Percentiles rank a stretch among this genome's conserved stretches.
These are phyloP conservation scores for Lycopodina hypogea DNA, from an alignment of 37 sponge, comb jelly and placozoan genomes.

Conservation along the genomic window DNA sequence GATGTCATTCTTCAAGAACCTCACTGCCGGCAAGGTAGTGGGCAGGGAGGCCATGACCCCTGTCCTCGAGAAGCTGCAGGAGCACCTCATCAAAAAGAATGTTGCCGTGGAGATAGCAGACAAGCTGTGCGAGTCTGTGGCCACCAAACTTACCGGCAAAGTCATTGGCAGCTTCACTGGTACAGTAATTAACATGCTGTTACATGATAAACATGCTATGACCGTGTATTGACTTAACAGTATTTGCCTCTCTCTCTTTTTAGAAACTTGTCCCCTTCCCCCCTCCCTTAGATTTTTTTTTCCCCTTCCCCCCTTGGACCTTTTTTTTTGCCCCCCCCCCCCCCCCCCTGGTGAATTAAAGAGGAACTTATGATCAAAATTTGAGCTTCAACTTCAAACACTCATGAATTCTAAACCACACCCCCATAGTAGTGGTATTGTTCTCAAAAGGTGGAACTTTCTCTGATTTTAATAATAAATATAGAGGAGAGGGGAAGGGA, in stretches of 20 bases:
- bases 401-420: no score
- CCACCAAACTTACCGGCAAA: slow-evolving; percentile 77
- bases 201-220: neutral
- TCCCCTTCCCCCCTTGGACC: no score
- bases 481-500: no score
- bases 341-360: no score
- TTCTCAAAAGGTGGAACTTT: no score
- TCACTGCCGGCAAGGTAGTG: slow-evolving; percentile 73
- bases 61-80: slow-evolving; percentile 89
- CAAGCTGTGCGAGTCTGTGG: slow-evolving; percentile 83
- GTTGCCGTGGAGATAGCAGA: slow-evolving; percentile 87
- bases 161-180: slow-evolving; percentile 83
- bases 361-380: no score
- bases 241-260: no score
- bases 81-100: slow-evolving; percentile 92
- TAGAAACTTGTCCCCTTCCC: neutral
- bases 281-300: no score
- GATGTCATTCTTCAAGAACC: slow-evolving; percentile 81
- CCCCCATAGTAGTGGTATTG: no score
- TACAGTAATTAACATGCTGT: slow-evolving; percentile 6
- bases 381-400: no score
- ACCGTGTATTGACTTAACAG: neutral
- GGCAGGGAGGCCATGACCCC: slow-evolving; percentile 69
- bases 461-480: no score
- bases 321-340: no score